phyloP scores from a whole-genome alignment of 2,113 vertebrate species.

The Cephalopterus ornatus region DNA sequence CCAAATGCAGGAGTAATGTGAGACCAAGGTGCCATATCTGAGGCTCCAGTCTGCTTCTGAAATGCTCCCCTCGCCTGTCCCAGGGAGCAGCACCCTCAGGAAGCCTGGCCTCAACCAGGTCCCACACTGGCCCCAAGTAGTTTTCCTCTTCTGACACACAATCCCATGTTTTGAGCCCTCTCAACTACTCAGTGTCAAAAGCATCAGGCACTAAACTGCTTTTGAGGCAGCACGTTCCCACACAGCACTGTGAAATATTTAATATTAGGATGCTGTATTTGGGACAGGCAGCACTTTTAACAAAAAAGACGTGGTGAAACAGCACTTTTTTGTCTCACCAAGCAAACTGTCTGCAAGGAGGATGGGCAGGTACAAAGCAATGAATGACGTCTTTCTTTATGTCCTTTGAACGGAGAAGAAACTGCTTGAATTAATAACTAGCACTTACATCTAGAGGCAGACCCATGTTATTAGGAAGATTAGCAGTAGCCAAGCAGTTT shows the following conservation, averaged over 20 bases:
- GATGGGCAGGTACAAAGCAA: neutral
- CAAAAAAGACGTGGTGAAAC: neutral
- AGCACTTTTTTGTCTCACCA: neutral
- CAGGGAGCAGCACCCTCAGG: neutral
- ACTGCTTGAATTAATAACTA: neutral
- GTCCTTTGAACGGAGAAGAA: neutral
- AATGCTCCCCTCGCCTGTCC: accelerated
- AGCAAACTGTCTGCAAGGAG: neutral
- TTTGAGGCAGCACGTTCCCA: neutral
- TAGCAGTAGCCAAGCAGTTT: neutral
- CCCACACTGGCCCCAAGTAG: neutral
- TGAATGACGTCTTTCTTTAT: neutral
- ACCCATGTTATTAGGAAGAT: neutral
- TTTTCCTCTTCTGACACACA: neutral
- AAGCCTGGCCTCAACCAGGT: neutral
- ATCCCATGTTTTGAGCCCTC: neutral
- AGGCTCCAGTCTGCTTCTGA: neutral
- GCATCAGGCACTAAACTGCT: neutral
- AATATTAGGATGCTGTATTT: neutral
- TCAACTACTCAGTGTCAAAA: neutral
- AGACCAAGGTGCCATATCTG: neutral
- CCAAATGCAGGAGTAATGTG: neutral
- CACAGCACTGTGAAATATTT: neutral
- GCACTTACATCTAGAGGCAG: neutral
- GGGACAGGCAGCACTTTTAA: neutral